These are phyloP conservation scores for Catotricha subobsoleta DNA, from an alignment of 2,888 invertebrate species.

Conservation along the genomic window DNA sequence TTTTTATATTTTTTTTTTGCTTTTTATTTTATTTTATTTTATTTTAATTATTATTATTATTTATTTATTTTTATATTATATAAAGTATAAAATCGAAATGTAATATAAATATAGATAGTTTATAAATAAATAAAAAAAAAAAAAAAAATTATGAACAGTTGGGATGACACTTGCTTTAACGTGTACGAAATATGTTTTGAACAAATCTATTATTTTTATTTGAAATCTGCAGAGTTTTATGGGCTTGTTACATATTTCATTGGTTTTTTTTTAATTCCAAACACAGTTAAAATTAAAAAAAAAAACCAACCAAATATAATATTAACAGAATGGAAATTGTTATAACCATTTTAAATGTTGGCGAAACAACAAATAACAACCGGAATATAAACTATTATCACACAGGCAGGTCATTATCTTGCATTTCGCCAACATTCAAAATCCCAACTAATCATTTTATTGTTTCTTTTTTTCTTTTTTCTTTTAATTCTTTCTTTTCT, in stretches of 20 bases:
- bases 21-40: slow-evolving; percentile 1
- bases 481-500: neutral
- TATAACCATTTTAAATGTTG: neutral
- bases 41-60: neutral
- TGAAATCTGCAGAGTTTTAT: no score
- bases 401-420: slow-evolving; percentile 26
- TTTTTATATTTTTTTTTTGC: slow-evolving; percentile 5
- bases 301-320: neutral
- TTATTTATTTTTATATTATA: slow-evolving; percentile 2
- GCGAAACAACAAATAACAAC: slow-evolving; percentile 6
- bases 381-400: slow-evolving; percentile 29
- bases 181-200: neutral
- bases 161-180: neutral
- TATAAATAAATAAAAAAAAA: slow-evolving; percentile 1
- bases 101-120: slow-evolving; percentile 7
- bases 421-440: neutral
- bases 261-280: no score
- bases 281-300: neutral
- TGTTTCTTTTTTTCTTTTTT: neutral
- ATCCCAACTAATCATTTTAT: neutral
- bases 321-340: neutral
- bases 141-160: neutral
- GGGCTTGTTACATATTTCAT: no score
- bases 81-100: slow-evolving; percentile 6
- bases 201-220: no score